These are phyloP conservation scores for Cossypha caffra DNA, from an alignment of 2,797 vertebrate species.

Conservation along the genomic window DNA sequence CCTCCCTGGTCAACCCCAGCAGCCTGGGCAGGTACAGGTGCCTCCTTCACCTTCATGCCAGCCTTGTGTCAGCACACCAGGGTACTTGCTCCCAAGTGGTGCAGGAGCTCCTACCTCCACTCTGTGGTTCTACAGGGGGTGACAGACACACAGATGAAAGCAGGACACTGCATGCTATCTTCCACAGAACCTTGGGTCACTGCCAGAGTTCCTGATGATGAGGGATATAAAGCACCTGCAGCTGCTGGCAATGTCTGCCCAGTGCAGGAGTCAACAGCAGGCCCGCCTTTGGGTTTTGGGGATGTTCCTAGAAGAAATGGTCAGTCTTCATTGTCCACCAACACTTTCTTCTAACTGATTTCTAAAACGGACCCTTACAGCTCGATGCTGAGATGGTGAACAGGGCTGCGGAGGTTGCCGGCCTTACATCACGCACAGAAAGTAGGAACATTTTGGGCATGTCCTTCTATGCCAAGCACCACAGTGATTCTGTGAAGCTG, in stretches of 20 bases:
- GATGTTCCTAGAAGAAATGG: not conserved
- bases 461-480: not conserved
- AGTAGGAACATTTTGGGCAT: not conserved
- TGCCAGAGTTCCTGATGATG: not conserved
- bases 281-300: not conserved
- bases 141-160: not conserved
- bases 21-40: not conserved
- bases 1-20: not conserved
- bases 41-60: not conserved
- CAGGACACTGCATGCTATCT: not conserved
- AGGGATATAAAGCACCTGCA: not conserved
- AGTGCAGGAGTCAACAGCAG: rapidly evolving
- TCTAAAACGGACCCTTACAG: not conserved
- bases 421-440: not conserved
- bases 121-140: not conserved
- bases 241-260: not conserved
- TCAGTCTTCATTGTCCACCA: not conserved
- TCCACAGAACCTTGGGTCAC: not conserved
- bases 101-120: not conserved
- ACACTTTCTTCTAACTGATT: not conserved
- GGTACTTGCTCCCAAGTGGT: rapidly evolving
- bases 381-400: not conserved
- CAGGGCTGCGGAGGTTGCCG: not conserved
- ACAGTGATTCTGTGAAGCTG: not conserved
- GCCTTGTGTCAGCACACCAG: not conserved